Conservation (phyloP, 1,140 invertebrate genomes). For the Cotesia glomerata region DNA sequence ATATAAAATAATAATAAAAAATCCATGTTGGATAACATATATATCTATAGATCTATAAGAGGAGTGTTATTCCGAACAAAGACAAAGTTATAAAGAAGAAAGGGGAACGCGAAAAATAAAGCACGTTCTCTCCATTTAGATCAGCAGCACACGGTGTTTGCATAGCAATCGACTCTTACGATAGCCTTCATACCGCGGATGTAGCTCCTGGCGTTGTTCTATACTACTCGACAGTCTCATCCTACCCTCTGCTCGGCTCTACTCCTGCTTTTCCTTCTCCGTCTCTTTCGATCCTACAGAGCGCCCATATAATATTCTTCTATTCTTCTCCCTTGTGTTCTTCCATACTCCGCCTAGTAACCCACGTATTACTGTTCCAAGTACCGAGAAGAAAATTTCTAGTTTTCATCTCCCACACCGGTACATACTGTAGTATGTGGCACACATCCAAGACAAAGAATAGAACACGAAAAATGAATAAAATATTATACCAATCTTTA, state of each 20-base stretch:
- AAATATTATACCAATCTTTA: neutral
- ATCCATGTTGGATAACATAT: no score
- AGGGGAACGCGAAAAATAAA: neutral
- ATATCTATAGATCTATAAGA: neutral
- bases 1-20: no score
- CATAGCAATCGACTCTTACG: slow-evolving; percentile 18
- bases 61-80: neutral
- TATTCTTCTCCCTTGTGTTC: no score
- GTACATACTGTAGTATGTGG: neutral
- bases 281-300: no score
- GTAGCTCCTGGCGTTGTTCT: no score
- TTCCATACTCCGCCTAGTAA: no score
- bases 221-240: no score
- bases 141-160: slow-evolving; percentile 13
- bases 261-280: no score
- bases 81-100: neutral
- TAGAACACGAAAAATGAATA: slow-evolving; percentile 9
- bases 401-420: neutral
- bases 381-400: neutral
- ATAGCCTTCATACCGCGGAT: no score
- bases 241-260: no score
- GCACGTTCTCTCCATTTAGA: slow-evolving; percentile 13
- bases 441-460: slow-evolving; percentile 4
- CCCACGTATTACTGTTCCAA: neutral
- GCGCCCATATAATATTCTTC: no score